Evolutionary conservation across 1,140 invertebrate species (phyloP).

Genomic region (Macrosteles quadrilineatus): DNA sequence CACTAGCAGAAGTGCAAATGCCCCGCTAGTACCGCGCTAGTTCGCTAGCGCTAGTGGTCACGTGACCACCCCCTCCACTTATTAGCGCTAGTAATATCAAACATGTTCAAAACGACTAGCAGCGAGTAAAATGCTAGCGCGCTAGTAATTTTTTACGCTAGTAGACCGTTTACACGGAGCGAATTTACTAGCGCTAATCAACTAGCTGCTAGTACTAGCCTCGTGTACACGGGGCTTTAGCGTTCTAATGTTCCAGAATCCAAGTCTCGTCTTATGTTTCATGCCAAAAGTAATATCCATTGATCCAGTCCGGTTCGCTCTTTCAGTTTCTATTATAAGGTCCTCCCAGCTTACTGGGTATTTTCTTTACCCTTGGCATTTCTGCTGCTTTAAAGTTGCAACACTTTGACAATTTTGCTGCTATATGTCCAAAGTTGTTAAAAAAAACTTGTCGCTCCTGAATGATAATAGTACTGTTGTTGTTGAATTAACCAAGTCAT

Average conservation of each 20-base stretch:
- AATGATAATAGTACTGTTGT: neutral
- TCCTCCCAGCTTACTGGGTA: neutral
- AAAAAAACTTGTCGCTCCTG: neutral
- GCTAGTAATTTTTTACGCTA: too few relatives aligned
- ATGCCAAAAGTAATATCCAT: neutral
- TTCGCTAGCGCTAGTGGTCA: too few relatives aligned
- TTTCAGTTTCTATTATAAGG: neutral
- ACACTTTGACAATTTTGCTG: neutral
- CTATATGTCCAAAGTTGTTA: neutral
- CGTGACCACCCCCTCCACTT: too few relatives aligned
- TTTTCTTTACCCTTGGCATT: neutral
- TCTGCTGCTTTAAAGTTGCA: neutral
- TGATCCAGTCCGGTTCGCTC: neutral
- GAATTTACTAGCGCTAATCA: too few relatives aligned
- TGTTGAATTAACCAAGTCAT: constrained; percentile 6
- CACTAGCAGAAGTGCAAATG: too few relatives aligned
- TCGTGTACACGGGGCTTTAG: too few relatives aligned
- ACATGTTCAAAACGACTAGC: too few relatives aligned
- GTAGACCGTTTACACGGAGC: too few relatives aligned
- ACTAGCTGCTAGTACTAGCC: too few relatives aligned
- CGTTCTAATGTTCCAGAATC: neutral
- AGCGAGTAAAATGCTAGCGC: too few relatives aligned
- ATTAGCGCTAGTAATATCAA: too few relatives aligned
- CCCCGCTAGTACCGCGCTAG: too few relatives aligned
- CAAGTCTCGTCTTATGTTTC: neutral